Evolutionary conservation across 2,797 vertebrate genomes (phyloP).

Genomic region (Lagocephalus sceleratus): DNA sequence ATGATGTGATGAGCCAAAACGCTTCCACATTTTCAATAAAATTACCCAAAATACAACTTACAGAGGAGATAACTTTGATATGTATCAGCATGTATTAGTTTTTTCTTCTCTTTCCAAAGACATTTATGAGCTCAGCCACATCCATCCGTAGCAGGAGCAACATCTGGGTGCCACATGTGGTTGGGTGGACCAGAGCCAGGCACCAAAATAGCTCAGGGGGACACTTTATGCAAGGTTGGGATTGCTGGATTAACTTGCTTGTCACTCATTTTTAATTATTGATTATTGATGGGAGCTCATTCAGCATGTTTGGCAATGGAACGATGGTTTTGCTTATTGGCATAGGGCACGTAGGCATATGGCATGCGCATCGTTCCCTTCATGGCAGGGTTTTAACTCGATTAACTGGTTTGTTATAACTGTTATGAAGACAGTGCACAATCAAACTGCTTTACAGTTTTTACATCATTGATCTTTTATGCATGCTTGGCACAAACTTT

Average conservation of each 20-base stretch:
- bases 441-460: no score
- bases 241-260: slow-evolving; percentile 57
- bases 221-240: slow-evolving; percentile 46
- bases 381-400: not conserved
- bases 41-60: no score
- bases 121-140: slow-evolving; percentile 42
- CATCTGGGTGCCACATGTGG: slow-evolving; percentile 74
- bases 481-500: no score
- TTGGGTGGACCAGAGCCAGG: slow-evolving; percentile 39
- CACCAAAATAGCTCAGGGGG: slow-evolving; percentile 49
- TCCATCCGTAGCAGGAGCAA: slow-evolving; percentile 40
- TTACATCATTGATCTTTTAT: no score
- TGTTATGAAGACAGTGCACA: not conserved
- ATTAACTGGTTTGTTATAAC: slow-evolving; percentile 24
- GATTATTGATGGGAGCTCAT: slow-evolving; percentile 29
- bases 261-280: slow-evolving; percentile 62
- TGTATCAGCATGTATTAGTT: no score
- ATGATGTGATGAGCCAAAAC: no score
- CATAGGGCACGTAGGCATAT: slow-evolving; percentile 5
- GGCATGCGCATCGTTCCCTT: not conserved
- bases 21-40: no score
- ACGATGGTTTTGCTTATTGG: slow-evolving; percentile 16
- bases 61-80: no score
- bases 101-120: slow-evolving; percentile 4
- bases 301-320: slow-evolving; percentile 7